Evolutionary conservation across 2,113 vertebrate genomes (phyloP).

Genomic region (Heloderma charlesbogerti): DNA sequence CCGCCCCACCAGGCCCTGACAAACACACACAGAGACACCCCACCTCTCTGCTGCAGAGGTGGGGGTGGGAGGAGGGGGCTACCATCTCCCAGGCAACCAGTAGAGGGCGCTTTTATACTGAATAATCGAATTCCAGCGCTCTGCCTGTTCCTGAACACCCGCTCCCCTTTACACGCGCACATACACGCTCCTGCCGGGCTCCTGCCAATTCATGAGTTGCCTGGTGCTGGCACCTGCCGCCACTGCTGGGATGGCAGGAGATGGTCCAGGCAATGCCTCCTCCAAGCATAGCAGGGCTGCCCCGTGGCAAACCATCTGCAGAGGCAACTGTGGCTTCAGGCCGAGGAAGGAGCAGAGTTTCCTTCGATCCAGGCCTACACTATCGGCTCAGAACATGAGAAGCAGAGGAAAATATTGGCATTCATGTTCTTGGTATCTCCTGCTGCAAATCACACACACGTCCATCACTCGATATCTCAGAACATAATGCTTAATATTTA

Average conservation of each 20-base stretch:
- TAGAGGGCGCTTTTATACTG: slow-evolving; percentile 67
- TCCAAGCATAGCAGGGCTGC: too few relatives aligned
- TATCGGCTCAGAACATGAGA: too few relatives aligned
- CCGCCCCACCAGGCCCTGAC: rapidly evolving
- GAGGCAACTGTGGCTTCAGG: too few relatives aligned
- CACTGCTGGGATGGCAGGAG: background rate
- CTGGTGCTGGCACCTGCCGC: background rate
- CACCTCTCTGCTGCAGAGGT: background rate
- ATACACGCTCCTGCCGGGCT: background rate
- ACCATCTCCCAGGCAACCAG: slow-evolving; percentile 62
- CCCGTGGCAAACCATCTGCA: too few relatives aligned
- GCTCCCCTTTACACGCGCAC: background rate
- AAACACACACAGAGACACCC: background rate
- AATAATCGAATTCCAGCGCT: slow-evolving; percentile 35
- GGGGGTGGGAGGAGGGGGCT: slow-evolving; percentile 24
- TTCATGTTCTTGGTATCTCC: too few relatives aligned
- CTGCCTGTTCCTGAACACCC: background rate
- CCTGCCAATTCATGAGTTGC: background rate
- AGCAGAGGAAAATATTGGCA: too few relatives aligned
- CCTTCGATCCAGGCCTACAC: too few relatives aligned
- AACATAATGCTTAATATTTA: too few relatives aligned
- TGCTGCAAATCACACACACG: too few relatives aligned
- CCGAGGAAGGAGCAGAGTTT: too few relatives aligned
- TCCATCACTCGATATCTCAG: too few relatives aligned
- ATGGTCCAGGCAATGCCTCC: too few relatives aligned